These are phyloP conservation scores for Anseranas semipalmata DNA, from an alignment of 2,113 vertebrate species.

Conservation along the genomic window DNA sequence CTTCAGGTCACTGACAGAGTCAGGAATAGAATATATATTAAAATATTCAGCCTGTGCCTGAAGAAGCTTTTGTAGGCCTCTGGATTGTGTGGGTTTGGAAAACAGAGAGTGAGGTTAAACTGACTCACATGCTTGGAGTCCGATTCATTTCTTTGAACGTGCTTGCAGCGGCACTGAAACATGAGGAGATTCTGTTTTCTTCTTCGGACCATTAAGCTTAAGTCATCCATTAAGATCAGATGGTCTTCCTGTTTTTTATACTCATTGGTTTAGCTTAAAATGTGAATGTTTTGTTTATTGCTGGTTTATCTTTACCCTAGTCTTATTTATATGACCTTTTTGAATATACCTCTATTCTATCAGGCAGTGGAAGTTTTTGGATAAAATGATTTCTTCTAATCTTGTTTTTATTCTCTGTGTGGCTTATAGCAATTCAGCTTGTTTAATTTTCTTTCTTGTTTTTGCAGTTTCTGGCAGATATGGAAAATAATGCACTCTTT, in stretches of 20 bases:
- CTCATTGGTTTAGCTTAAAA: neutral
- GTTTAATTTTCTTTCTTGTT: slow-evolving; percentile 9
- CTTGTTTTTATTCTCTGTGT: neutral
- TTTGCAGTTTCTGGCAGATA: slow-evolving; percentile 91
- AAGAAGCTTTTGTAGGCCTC: neutral
- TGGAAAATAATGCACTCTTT: slow-evolving; percentile 92
- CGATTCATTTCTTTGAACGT: neutral
- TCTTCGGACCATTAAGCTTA: neutral
- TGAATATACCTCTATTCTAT: neutral
- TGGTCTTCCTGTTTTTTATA: neutral
- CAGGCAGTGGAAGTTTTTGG: neutral
- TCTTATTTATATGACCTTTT: neutral
- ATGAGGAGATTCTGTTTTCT: neutral
- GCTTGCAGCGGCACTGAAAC: neutral
- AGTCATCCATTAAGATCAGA: neutral
- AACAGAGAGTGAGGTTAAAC: neutral
- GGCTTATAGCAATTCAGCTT: neutral
- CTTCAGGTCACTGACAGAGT: neutral
- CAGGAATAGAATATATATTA: neutral
- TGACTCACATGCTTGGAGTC: neutral
- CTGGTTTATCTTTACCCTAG: neutral
- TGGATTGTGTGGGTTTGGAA: neutral
- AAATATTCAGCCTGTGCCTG: neutral
- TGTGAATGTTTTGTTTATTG: neutral
- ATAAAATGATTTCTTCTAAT: neutral